These are phyloP conservation scores for Spondyliosoma cantharus DNA, from an alignment of 2,797 vertebrate genomes.

Conservation along the genomic window DNA sequence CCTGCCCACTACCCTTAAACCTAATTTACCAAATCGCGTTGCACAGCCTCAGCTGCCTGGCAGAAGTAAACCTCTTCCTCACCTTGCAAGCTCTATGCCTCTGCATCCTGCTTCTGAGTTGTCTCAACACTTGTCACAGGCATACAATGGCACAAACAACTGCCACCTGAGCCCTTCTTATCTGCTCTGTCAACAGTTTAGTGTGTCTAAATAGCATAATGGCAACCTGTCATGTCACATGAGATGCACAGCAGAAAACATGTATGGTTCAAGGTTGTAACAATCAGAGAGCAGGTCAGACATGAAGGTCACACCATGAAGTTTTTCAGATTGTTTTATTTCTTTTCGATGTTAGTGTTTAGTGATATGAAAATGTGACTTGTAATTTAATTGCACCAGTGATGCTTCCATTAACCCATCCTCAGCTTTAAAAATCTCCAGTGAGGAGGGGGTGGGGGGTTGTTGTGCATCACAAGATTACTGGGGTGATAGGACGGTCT, in stretches of 20 bases:
- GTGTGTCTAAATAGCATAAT: not conserved
- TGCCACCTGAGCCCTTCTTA: slow-evolving; percentile 8
- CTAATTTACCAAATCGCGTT: too few species aligned
- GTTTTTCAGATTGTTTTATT: slow-evolving; percentile 28
- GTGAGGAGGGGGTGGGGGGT: slow-evolving; percentile 16
- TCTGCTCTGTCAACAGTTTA: slow-evolving; percentile 3
- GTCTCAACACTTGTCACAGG: not conserved
- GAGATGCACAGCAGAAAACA: not conserved
- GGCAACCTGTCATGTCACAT: slow-evolving; percentile 6
- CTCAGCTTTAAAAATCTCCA: slow-evolving; percentile 42
- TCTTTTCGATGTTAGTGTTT: slow-evolving; percentile 25
- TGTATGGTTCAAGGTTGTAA: not conserved
- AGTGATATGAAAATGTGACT: slow-evolving; percentile 41
- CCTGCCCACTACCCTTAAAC: too few species aligned
- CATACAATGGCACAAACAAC: not conserved
- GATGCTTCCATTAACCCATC: slow-evolving; percentile 54
- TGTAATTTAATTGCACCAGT: slow-evolving; percentile 33
- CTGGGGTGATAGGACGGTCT: slow-evolving; percentile 70
- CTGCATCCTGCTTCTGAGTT: not conserved
- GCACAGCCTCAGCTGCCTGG: not conserved
- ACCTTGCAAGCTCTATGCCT: not conserved
- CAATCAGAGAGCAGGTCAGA: slow-evolving; percentile 8
- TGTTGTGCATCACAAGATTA: slow-evolving; percentile 74
- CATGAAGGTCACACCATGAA: slow-evolving; percentile 28
- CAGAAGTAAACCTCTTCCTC: not conserved